Base-by-base conservation (phyloP, 2,797 vertebrate species). In the Ptychobarbus kaznakovi region DNA sequence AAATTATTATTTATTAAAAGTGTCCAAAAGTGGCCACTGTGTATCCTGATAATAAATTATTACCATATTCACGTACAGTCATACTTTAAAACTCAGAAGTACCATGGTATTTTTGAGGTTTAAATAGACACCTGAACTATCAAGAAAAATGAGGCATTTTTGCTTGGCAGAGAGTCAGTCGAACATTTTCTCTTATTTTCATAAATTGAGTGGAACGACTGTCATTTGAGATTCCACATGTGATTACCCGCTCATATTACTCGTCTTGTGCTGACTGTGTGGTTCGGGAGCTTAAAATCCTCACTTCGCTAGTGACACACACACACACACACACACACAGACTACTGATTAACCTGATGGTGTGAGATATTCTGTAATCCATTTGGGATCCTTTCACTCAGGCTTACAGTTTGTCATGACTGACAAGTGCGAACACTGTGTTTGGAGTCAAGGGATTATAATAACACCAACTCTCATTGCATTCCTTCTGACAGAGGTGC, bases 271-370 rank as follows among this genome's bases (percentile, higher is more conserved):
- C 90, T 92, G 91, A 93, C 90, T 69, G n/a, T 40, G 86, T 72
- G 25, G n/a, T 73, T 81, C 42, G 20, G 25, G 42, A 40, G 69
- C 53, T 86, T 70, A 84, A 32, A 44, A 25, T 81, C 89, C 66
- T 89, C 86, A 88, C 90, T 88, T 85, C 2, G 3, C 68, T 66
- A 49, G 28, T 42, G 44, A 77, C 73, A 61, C 75, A 28, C 82
- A 44, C 46, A 25, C 81, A 78, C 7, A 77, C 73, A 58, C 75
- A 28, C 82, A 44, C 46, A 25, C 81, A 78, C 7, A 61, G 44
- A 82, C 76, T 78, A 84, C 28, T 86, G 91, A 93, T 94, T 92
- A 92, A 90, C 66, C 86, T 51, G 88, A 78, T 89, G 83, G 83
- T 75, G 56, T 80, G 49, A 86, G 87, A 83, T 86, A 72, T 73